These are phyloP conservation scores for Protobothrops flavoviridis DNA, from an alignment of 2,113 vertebrate genomes.

Conservation along the genomic window DNA sequence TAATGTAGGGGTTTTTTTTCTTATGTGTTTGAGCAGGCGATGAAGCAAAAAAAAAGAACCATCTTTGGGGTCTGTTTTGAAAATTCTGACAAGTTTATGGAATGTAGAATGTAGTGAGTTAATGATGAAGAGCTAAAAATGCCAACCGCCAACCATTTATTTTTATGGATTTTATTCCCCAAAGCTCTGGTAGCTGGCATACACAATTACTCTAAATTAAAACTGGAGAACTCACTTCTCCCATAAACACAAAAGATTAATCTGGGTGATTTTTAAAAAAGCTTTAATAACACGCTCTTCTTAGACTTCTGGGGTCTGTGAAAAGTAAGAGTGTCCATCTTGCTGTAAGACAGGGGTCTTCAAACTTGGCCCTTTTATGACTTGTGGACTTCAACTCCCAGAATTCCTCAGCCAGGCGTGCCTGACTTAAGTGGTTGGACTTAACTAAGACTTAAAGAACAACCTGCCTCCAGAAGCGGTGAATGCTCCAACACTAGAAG, in stretches of 20 bases:
- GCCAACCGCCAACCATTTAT: neutral
- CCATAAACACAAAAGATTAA: neutral
- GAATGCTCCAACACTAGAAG: too few relatives aligned
- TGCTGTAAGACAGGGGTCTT: too few relatives aligned
- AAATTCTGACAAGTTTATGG: neutral
- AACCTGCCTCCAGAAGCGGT: too few relatives aligned
- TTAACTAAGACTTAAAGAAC: too few relatives aligned
- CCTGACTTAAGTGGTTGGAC: too few relatives aligned
- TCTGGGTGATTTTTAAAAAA: neutral
- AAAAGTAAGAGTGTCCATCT: neutral
- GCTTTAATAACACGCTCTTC: neutral
- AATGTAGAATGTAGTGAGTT: neutral
- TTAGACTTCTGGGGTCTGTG: neutral
- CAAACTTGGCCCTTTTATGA: too few relatives aligned
- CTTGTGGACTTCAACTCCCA: too few relatives aligned
- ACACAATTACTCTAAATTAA: neutral
- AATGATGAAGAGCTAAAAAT: neutral
- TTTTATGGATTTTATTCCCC: neutral
- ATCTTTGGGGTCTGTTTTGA: neutral
- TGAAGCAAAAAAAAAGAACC: neutral
- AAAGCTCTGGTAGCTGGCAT: neutral
- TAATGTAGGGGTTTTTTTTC: constrained; percentile 26
- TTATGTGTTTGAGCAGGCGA: neutral
- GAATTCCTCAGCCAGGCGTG: too few relatives aligned
- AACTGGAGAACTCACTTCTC: neutral